Base-by-base conservation (phyloP, 2,113 vertebrate genomes). In the Neolamprologus kungweensis region DNA sequence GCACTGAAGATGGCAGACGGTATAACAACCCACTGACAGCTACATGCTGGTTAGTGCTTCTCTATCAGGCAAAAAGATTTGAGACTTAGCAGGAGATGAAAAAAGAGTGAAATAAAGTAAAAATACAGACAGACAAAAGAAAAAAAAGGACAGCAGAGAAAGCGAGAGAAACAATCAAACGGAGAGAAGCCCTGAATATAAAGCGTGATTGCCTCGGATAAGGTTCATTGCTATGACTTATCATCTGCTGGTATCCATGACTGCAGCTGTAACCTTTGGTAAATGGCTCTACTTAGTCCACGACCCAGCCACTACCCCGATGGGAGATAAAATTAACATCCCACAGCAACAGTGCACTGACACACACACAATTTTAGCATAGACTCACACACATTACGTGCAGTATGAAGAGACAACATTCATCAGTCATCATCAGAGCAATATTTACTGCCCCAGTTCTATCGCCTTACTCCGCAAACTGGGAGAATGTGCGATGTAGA, bases 221-320 rank as follows among this genome's bases (percentile, higher is more conserved):
- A 86, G 90, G 83, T 91, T 95, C 91, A 93, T 90, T 92, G 92
- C 83, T 92, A 83, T 93, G 92, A 93, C 81, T 94, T 93, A 93
- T 94, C 88, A 88, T 91, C 89, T 82, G 84, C 91, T 85, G 81
- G 53, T 89, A 90, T 92, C 93, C 89, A 87, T 90, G 91, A 91
- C 92, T 90, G 89, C 93, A 89, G 89, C 90, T 89, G 88, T 91
- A 94, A 95, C 91, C 95, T 94, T 91, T 93, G 82, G 87, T 92
- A 92, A 95, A 95, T 93, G 88, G 92, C 93, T 93, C 89, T 85
- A 91, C 92, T 94, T 92, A 93, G 88, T 94, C 92, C 85, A 88
- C 80, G 86, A 94, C 89, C 90, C 82, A 83, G 89, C 78, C 92
- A 93, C 57, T 51, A 80, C 80, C 54, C 85, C 28, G 11, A 87